Conservation (phyloP, 2,888 invertebrate genomes). For the Celastrina argiolus region DNA sequence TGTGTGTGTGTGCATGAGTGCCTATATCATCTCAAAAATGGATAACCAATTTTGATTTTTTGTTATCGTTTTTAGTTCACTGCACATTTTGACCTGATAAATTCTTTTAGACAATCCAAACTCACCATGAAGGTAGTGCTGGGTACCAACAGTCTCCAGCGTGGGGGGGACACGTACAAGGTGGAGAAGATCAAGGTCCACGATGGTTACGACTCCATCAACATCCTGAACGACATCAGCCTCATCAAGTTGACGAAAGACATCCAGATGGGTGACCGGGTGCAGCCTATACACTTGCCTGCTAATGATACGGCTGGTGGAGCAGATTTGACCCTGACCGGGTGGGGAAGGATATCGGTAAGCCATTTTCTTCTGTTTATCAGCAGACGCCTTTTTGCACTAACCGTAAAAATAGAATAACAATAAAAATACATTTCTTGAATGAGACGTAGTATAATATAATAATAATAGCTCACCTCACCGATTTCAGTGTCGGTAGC, state of each 20-base stretch:
- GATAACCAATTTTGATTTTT: no score
- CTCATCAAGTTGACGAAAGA: constrained; percentile 49
- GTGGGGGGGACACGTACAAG: constrained; percentile 58
- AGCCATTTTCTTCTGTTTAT: no score
- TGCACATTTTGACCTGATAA: no score
- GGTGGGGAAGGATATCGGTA: constrained; percentile 70
- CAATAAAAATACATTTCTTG: no score
- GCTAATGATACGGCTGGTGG: constrained; percentile 48
- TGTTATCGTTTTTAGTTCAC: no score
- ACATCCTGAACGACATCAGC: constrained; percentile 66
- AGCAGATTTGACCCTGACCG: constrained; percentile 54
- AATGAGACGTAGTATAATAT: no score
- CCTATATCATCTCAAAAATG: no score
- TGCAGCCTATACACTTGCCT: constrained; percentile 57
- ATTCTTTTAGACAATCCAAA: constrained; percentile 34
- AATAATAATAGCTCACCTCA: no score
- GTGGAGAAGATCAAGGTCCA: constrained; percentile 61
- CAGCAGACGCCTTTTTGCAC: no score
- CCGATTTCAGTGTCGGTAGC: no score
- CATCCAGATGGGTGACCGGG: constrained; percentile 50
- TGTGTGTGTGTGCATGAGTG: no score
- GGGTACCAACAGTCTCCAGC: constrained; percentile 63
- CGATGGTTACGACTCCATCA: constrained; percentile 49
- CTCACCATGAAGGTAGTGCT: constrained; percentile 51
- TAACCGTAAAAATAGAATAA: no score